Evolutionary conservation across 1,140 invertebrate species (phyloP), one percentile per base, ranked within the genome.

Genomic region (Penaeus indicus): DNA sequence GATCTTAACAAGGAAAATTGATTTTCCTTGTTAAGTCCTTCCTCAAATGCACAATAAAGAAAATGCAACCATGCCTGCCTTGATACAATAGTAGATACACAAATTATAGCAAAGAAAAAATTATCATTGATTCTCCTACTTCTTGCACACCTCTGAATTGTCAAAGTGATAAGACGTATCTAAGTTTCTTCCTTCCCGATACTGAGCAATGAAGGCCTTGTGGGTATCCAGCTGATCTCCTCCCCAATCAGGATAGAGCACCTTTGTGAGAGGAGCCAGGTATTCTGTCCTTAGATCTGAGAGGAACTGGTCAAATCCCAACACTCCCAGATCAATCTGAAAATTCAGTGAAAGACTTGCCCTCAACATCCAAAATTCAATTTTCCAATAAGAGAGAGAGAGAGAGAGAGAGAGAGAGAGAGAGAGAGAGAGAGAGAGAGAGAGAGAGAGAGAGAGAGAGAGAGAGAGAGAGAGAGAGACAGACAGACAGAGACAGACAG

Each of bases 161-260:
- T 94, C 93, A 91, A 92, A 94, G 89, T 94, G 93, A 91, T 91
- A 92, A 84, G 84, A 89, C 16, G 94, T 91, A 84, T 93, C 93
- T 60, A 90, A 75, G 90, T 94, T 93, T 81, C 92, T 89, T 19
- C 90, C 92, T 11, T 91, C 69, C 75, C 92, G 91, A 90, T 94
- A 94, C 47, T 91, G 90, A 3, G 94, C 93, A 86, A 92, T 91
- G 90, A 94, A 94, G 1, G 92, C 93, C 87, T 93, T 93, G 89
- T 94, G 93, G 13, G 93, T 93, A 90, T 94, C 93, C 11, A 94
- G 91, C 4, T 79, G 64, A n/a, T 79, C 85, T 19, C 92, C 92
- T n/a, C 81, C 85, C 90, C 90, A 92, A 32, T 93, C 92, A 8
- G 93, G 93, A 90, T 90, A 93, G 18, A 94, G 90, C 16, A 92